These are phyloP conservation scores for Neosilurus hyrtlii DNA, from an alignment of 2,797 vertebrate species.

Conservation along the genomic window DNA sequence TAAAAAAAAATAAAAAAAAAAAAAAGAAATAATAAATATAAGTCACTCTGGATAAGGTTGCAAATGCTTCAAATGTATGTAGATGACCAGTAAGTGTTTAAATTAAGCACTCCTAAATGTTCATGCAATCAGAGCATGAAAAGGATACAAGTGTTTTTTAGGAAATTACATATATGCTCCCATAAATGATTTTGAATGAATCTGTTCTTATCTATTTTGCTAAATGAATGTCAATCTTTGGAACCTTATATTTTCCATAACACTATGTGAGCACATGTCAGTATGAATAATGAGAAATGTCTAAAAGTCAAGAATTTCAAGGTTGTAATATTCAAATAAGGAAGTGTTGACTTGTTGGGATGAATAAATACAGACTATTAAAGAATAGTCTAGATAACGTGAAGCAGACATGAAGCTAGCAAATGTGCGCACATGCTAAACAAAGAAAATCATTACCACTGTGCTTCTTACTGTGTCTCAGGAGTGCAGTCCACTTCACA, in stretches of 20 bases:
- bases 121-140: not conserved
- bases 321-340: not conserved
- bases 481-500: slow-evolving; percentile 14
- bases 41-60: too few relatives aligned
- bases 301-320: not conserved
- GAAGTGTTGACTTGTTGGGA: not conserved
- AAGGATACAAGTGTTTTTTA: not conserved
- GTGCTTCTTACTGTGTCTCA: not conserved
- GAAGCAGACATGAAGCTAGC: not conserved
- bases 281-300: not conserved
- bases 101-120: not conserved
- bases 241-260: not conserved
- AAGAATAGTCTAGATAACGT: not conserved
- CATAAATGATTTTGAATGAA: not conserved
- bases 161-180: not conserved
- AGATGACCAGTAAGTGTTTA: not conserved
- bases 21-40: too few relatives aligned
- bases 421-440: not conserved
- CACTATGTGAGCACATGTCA: not conserved
- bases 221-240: not conserved
- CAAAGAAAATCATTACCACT: not conserved
- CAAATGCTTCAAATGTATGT: not conserved
- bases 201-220: not conserved
- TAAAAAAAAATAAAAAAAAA: too few relatives aligned
- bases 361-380: not conserved